phyloP scores from a whole-genome alignment of 2,797 vertebrate species.

The Sebastes baramenuke region DNA sequence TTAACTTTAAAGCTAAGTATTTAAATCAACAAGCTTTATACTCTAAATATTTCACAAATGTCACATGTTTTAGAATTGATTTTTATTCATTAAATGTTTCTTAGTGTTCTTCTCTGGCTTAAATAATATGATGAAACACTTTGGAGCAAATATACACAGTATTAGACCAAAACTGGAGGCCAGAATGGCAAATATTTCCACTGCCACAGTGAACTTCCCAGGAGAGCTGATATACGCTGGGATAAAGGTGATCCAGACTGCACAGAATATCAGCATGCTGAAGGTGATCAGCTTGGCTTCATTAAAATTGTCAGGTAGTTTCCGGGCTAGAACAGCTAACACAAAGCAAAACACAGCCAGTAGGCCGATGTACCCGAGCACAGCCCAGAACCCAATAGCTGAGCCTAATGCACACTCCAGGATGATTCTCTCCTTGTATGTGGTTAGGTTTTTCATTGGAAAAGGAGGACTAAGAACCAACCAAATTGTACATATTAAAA shows the following conservation, averaged over 20 bases:
- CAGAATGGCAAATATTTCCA: constrained; percentile 79
- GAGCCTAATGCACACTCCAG: constrained; percentile 77
- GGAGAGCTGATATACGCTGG: constrained; percentile 79
- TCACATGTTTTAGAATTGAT: neutral
- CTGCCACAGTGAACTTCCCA: constrained; percentile 75
- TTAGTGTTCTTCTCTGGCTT: constrained; percentile 74
- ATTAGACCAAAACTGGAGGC: constrained; percentile 76
- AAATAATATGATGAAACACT: constrained; percentile 76
- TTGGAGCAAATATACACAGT: constrained; percentile 73
- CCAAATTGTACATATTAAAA: constrained; percentile 74
- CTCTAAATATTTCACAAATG: neutral
- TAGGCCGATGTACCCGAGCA: constrained; percentile 65
- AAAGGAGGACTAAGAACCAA: constrained; percentile 53
- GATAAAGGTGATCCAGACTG: constrained; percentile 77
- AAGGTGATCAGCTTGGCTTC: constrained; percentile 77
- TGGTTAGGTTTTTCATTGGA: constrained; percentile 32
- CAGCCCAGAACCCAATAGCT: constrained; percentile 66
- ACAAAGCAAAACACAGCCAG: constrained; percentile 9
- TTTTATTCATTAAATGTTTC: constrained; percentile 73
- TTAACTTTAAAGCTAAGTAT: neutral
- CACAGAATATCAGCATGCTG: constrained; percentile 78
- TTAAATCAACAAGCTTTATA: neutral
- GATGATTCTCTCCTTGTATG: constrained; percentile 64
- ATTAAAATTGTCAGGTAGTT: constrained; percentile 75
- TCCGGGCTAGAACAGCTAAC: constrained; percentile 69